Percentiles rank a stretch among this genome's conserved stretches.
These are phyloP conservation scores for Micronycteris hirsuta DNA, from an alignment of 2,113 vertebrate species.

Conservation along the genomic window DNA sequence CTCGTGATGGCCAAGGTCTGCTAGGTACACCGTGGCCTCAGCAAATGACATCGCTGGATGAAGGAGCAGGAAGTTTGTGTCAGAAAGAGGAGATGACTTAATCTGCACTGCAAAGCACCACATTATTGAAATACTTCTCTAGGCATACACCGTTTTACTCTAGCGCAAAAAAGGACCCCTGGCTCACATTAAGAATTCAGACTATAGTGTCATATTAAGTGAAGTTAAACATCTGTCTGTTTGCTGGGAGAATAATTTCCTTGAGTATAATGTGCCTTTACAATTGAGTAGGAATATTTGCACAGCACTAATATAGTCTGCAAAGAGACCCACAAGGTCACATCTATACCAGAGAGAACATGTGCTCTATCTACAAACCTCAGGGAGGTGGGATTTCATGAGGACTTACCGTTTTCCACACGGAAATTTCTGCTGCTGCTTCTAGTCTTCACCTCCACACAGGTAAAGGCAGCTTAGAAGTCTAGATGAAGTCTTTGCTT, in stretches of 20 bases:
- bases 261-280: constrained; percentile 62
- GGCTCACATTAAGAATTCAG: constrained; percentile 68
- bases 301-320: constrained; percentile 62
- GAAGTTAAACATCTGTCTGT: constrained; percentile 71
- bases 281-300: constrained; percentile 61
- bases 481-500: background rate
- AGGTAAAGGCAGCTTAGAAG: background rate
- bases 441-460: background rate
- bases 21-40: background rate
- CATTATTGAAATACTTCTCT: background rate
- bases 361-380: constrained; percentile 25
- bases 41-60: background rate
- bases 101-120: background rate
- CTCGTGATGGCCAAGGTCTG: background rate
- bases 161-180: constrained; percentile 5
- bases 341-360: background rate
- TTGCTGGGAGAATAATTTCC: constrained; percentile 70
- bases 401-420: background rate
- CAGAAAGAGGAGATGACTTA: background rate
- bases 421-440: background rate
- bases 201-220: constrained; percentile 60
- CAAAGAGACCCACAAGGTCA: constrained; percentile 56
- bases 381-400: background rate
- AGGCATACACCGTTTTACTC: background rate
- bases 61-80: background rate